Percentiles rank a stretch among this genome's conserved stretches.
These are phyloP conservation scores for Tetraneura akinire DNA, from an alignment of 1,140 invertebrate genomes.

Conservation along the genomic window DNA sequence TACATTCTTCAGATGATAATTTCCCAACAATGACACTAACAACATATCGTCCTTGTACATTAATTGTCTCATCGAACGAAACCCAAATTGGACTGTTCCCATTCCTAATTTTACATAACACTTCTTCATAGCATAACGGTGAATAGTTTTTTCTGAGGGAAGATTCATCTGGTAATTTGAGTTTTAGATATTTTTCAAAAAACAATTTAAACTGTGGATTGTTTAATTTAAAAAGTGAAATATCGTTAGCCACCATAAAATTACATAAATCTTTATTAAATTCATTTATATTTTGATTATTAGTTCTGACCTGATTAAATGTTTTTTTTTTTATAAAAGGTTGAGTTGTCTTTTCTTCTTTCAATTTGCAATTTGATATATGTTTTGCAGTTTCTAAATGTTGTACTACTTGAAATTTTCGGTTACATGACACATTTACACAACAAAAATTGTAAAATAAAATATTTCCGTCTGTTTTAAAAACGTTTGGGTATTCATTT, in stretches of 20 bases:
- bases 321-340: not conserved
- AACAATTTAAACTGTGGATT: conserved; percentile 5
- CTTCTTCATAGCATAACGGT: not conserved
- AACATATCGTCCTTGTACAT: not conserved
- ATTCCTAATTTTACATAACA: too few species aligned
- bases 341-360: not conserved
- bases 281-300: conserved; percentile 5
- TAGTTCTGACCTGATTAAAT: conserved; percentile 13
- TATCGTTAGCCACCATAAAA: conserved; percentile 3
- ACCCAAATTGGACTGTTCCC: too few species aligned
- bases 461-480: conserved; percentile 11
- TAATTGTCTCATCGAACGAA: not conserved
- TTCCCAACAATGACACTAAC: not conserved
- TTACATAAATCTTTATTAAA: conserved; percentile 18
- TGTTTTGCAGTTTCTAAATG: conserved; percentile 19
- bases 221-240: conserved; percentile 31
- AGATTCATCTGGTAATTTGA: not conserved
- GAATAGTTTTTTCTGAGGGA: not conserved
- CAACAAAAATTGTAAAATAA: conserved; percentile 9
- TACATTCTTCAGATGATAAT: not conserved
- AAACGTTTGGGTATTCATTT: conserved; percentile 10
- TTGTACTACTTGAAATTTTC: not conserved
- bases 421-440: conserved; percentile 13
- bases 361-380: not conserved
- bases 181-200: conserved; percentile 7